Evolutionary conservation across 2,113 vertebrate genomes (phyloP), one percentile per base, ranked within the genome.

Genomic region (Rhea americana): DNA sequence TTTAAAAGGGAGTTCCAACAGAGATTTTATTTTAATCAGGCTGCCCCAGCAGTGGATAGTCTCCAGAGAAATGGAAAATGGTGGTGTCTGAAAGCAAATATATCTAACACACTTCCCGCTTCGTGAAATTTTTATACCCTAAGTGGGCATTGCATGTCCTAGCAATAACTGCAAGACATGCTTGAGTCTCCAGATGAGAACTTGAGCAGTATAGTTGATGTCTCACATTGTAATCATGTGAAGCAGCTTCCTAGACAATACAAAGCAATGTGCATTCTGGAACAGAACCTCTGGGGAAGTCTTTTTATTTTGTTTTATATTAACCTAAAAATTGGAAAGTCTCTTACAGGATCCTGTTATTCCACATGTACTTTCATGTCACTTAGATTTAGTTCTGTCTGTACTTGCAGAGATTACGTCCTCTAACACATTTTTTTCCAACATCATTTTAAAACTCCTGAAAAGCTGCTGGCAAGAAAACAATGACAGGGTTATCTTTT

Each of bases 201-300:
- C n/a, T 20, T 30, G 25, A 70, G 20, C 3, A 1, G 25, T 19
- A 17, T 22, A 25, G 24, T 28, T 35, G 12, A 4, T 30, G 24
- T 35, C 81, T 76, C 35, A n/a, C 45, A 9, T 41, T 50, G 39
- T 9, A 24, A 25, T 13, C n/a, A 11, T 2, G 9, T 24, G 67
- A 70, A 76, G 30, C 21, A 28, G 12, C 68, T 66, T 71, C 39
- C 68, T 56, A 53, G 41, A 39, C 12, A 1, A 59, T 24, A 5
- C 58, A 51, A 7, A 65, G 17, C 26, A 47, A 32, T 6, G 1
- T 4, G 12, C 39, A 13, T 0, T 1, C 39, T 35, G n/a, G 35
- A 45, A 50, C 32, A 68, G 66, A 77, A 77, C 47, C n/a, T 62
- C 3, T 1, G 14, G 20, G 30, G 13, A 62, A 18, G 15, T 28